Evolutionary conservation across 2,797 vertebrate genomes (phyloP), one percentile per base, ranked within the genome.

Genomic region (Linurgus olivaceus): DNA sequence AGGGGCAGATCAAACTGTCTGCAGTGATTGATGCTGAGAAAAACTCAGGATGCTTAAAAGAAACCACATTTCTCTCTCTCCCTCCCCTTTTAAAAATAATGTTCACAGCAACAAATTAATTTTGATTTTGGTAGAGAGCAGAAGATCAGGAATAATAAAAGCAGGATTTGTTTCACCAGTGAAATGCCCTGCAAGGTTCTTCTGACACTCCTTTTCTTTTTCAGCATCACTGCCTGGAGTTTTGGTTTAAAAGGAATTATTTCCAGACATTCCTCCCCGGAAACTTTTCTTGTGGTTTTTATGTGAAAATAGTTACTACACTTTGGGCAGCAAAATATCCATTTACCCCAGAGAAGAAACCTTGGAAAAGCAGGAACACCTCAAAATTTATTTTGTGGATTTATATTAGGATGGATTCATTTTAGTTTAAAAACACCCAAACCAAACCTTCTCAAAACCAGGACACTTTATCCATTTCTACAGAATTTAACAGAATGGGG

Each of bases 201-300:
- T 68, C 77, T 71, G 59, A 83, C 29, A 18, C 19, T 74, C 51
- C 58, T 86, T 76, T 47, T 19, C 58, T 70, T 70, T 54, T 21
- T 54, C 12, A 83, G 62, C 50, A 45, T 57, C 40, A 14, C 55
- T 79, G 19, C 51, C 61, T 47, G 71, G 23, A 79, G 83, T 76
- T 96, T 76, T 86, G 90, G 65, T 95, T 93, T 31, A 13, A 94
- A 44, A 86, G 83, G 48, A 82, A 95, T 89, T 58, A 33, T 86
- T 97, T 95, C 92, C 83, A 95, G 91, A 89, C 93, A 81, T 89
- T 94, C 62, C 92, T 89, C 42, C 59, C 61, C 38, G 33, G n/a
- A 81, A 95, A 94, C 51, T 35, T 29, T 26, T 92, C 74, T 48
- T 18, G 38, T 94, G 80, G 48, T 40, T 40, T 50, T 52, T 17